phyloP scores from a whole-genome alignment of 1,140 invertebrate species.

The Zaprionus inermis region DNA sequence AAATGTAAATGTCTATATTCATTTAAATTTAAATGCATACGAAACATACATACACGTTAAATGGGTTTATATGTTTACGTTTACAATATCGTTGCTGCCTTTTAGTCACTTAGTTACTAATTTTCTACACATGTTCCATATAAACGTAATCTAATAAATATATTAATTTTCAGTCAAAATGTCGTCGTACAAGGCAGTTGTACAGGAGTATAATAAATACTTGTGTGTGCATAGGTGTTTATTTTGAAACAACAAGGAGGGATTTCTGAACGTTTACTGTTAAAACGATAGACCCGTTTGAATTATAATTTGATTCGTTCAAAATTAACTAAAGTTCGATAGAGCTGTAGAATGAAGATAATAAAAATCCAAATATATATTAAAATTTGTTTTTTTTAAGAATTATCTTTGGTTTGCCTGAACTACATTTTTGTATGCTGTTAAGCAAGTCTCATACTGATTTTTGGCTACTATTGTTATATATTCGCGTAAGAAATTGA shows the following conservation, averaged over 20 bases:
- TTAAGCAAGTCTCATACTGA: background rate
- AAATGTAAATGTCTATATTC: slow-evolving; percentile 39
- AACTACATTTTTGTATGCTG: background rate
- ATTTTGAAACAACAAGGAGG: background rate
- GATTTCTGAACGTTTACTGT: background rate
- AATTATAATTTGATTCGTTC: background rate
- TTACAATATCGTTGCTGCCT: slow-evolving; percentile 27
- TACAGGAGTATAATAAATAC: slow-evolving; percentile 25
- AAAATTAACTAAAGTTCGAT: background rate
- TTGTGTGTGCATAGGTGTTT: background rate
- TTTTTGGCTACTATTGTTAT: background rate
- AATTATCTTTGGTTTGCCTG: slow-evolving; percentile 5
- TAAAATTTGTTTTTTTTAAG: background rate
- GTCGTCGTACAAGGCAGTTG: slow-evolving; percentile 38
- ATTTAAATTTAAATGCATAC: slow-evolving; percentile 47
- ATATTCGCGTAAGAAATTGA: background rate
- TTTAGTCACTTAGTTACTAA: slow-evolving; percentile 50
- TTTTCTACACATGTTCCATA: slow-evolving; percentile 49
- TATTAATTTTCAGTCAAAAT: slow-evolving; percentile 65
- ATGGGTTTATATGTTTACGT: slow-evolving; percentile 13
- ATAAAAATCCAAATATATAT: background rate
- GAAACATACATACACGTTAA: slow-evolving; percentile 56
- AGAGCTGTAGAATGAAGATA: background rate
- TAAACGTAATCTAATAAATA: slow-evolving; percentile 48
- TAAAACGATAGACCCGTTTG: background rate